These are phyloP conservation scores for Austrofundulus limnaeus DNA, from an alignment of 2,113 vertebrate genomes.

Conservation along the genomic window DNA sequence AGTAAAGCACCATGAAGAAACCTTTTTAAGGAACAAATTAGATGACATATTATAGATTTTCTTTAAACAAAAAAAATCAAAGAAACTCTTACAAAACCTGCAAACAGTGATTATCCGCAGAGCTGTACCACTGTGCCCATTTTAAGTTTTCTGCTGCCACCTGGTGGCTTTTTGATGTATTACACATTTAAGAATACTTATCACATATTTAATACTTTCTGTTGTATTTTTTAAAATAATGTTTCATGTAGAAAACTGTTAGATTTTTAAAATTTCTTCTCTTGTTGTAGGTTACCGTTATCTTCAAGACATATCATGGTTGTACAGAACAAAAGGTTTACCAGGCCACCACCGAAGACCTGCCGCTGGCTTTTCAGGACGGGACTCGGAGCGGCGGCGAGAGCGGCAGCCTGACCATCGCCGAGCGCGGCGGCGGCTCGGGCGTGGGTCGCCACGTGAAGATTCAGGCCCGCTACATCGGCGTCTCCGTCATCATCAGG, in stretches of 20 bases:
- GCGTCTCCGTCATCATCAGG: constrained; percentile 81
- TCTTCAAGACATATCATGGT: constrained; percentile 82
- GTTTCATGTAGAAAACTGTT: not conserved
- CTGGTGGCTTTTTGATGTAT: constrained; percentile 54
- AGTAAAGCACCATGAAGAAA: no score
- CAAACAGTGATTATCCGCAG: no score
- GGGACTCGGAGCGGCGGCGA: constrained; percentile 78
- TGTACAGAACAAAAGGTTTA: constrained; percentile 86
- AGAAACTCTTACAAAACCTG: no score
- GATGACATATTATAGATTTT: not conserved
- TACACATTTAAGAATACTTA: not conserved
- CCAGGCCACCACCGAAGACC: constrained; percentile 82
- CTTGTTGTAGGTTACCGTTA: constrained; percentile 80
- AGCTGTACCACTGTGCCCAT: constrained; percentile 1
- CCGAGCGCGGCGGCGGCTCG: constrained; percentile 68
- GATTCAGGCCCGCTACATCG: constrained; percentile 83
- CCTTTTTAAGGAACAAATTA: no score
- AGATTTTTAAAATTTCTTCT: not conserved
- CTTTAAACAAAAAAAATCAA: constrained; percentile 4
- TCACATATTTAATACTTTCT: no score
- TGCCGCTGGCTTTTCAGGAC: constrained; percentile 82
- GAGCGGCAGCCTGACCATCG: constrained; percentile 77
- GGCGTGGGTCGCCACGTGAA: constrained; percentile 75
- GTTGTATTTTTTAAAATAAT: not conserved
- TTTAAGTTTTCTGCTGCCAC: constrained; percentile 66